phyloP scores from a whole-genome alignment of 2,888 invertebrate species.

The Rambutsinella grinnellia region DNA sequence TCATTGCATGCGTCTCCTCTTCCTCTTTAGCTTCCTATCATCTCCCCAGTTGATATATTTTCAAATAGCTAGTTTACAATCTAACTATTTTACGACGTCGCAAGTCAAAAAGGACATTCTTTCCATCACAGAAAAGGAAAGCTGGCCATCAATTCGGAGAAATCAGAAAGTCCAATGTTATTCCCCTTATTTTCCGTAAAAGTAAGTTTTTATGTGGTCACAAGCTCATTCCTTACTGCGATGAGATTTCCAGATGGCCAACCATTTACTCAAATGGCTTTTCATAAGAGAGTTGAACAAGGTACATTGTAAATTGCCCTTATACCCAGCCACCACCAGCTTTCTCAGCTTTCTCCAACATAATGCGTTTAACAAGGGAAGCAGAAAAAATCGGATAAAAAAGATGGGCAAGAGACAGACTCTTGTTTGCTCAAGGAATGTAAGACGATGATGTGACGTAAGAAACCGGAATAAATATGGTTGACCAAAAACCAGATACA shows the following conservation, averaged over 20 bases:
- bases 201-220: constrained; percentile 14
- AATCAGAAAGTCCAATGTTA: neutral
- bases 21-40: neutral
- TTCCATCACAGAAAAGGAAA: neutral
- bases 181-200: neutral
- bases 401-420: constrained; percentile 4
- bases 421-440: constrained; percentile 10
- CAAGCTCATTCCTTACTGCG: constrained; percentile 1
- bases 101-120: neutral
- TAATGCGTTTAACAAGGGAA: constrained; percentile 23
- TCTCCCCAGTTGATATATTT: neutral
- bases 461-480: neutral
- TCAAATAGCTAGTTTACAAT: neutral
- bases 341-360: constrained; percentile 9
- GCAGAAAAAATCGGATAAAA: constrained; percentile 3
- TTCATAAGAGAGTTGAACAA: constrained; percentile 42
- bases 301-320: constrained; percentile 23
- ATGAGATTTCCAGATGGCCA: constrained; percentile 43
- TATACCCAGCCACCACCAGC: neutral
- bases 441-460: neutral
- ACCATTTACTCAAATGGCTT: constrained; percentile 44
- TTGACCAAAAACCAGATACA: neutral
- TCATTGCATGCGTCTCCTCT: neutral
- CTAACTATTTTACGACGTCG: neutral
- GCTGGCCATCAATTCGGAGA: neutral